Evolutionary conservation across 2,797 vertebrate genomes (phyloP).

Genomic region (Loris lydekkerianus): DNA sequence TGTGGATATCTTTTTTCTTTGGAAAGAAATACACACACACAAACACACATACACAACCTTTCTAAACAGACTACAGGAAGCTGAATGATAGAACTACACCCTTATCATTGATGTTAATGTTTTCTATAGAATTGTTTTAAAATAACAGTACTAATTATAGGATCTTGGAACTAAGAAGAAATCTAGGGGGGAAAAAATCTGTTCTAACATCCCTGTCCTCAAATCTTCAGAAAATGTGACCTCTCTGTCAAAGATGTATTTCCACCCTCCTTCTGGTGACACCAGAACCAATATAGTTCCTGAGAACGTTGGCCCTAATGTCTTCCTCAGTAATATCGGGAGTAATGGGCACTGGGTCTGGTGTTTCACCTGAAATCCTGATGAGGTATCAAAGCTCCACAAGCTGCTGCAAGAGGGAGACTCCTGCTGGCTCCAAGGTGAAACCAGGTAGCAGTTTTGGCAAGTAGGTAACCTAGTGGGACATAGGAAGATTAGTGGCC

Average conservation of each 20-base stretch:
- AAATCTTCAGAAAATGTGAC: conserved; percentile 33
- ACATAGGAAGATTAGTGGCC: background rate
- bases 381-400: background rate
- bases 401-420: conserved; percentile 8
- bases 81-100: background rate
- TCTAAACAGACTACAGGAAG: conserved; percentile 35
- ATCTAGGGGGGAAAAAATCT: background rate
- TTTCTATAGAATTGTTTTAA: conserved; percentile 46
- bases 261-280: background rate
- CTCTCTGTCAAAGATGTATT: background rate
- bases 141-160: conserved; percentile 5
- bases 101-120: background rate
- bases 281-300: background rate
- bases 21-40: background rate
- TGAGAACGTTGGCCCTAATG: background rate
- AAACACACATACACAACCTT: background rate
- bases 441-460: background rate
- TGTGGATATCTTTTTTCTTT: conserved; percentile 27
- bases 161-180: background rate
- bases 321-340: background rate
- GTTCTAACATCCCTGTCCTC: background rate
- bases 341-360: background rate
- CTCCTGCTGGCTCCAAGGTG: background rate
- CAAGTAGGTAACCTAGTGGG: background rate
- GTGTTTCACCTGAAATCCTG: conserved; percentile 11